phyloP scores from a whole-genome alignment of 2,113 vertebrate genomes.

The Cebidichthys violaceus region DNA sequence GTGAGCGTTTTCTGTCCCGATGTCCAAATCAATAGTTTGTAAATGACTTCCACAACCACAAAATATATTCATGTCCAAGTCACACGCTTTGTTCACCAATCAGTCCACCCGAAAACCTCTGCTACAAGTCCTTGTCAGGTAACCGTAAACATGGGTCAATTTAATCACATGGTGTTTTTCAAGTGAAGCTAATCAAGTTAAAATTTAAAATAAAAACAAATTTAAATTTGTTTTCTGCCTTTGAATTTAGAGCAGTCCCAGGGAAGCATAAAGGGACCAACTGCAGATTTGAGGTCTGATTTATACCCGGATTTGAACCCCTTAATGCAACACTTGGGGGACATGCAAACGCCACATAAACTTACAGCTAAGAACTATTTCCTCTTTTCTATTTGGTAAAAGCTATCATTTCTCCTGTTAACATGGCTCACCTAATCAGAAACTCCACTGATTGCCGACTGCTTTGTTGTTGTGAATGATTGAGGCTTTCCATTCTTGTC shows the following conservation, averaged over 20 bases:
- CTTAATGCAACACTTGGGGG: not conserved
- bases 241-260: not conserved
- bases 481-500: not conserved
- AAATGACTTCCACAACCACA: not conserved
- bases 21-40: not conserved
- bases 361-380: not conserved
- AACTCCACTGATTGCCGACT: slow-evolving; percentile 20
- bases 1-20: not conserved
- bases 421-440: slow-evolving; percentile 28
- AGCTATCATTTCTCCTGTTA: slow-evolving; percentile 15
- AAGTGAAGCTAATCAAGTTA: not conserved
- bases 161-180: too few species aligned
- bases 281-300: not conserved
- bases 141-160: too few species aligned
- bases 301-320: too few species aligned
- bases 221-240: not conserved
- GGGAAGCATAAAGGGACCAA: not conserved
- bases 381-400: not conserved
- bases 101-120: not conserved
- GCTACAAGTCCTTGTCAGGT: too few species aligned
- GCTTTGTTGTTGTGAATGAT: slow-evolving; percentile 19
- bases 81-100: not conserved
- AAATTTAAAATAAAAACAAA: too few species aligned
- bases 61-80: not conserved
- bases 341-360: not conserved